phyloP scores from a whole-genome alignment of 2,113 vertebrate genomes.

The Aepyceros melampus region DNA sequence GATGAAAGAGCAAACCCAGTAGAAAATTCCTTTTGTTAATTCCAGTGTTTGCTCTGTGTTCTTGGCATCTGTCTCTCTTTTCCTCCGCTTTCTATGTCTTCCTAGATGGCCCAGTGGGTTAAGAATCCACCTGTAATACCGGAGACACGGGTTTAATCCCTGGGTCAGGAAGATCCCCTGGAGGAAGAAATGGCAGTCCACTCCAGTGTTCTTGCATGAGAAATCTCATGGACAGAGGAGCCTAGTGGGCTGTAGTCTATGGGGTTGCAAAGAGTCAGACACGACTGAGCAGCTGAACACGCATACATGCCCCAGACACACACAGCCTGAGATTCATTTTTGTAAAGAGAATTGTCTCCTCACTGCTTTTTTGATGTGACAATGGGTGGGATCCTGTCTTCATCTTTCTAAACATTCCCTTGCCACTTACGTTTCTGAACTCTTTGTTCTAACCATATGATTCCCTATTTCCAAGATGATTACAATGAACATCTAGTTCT shows the following conservation, averaged over 20 bases:
- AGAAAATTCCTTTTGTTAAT: background rate
- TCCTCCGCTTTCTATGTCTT: background rate
- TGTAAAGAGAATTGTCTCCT: background rate
- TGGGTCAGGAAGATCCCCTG: background rate
- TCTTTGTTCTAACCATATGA: background rate
- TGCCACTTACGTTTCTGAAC: background rate
- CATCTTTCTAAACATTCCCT: fast-evolving
- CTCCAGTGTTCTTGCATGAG: background rate
- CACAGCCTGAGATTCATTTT: background rate
- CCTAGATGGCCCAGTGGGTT: background rate
- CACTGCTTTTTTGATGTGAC: background rate
- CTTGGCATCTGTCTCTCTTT: background rate
- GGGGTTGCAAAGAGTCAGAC: background rate
- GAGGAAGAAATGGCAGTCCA: background rate
- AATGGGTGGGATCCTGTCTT: no score
- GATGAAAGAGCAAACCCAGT: background rate
- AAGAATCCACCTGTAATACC: background rate
- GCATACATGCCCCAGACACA: background rate
- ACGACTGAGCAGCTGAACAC: background rate
- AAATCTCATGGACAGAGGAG: background rate
- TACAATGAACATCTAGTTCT: background rate
- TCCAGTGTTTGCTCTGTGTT: background rate
- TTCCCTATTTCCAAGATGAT: background rate
- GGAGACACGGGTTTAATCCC: background rate
- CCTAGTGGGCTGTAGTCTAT: background rate